Conservation (phyloP, 2,113 vertebrate species). For the Syngnathus typhle region DNA sequence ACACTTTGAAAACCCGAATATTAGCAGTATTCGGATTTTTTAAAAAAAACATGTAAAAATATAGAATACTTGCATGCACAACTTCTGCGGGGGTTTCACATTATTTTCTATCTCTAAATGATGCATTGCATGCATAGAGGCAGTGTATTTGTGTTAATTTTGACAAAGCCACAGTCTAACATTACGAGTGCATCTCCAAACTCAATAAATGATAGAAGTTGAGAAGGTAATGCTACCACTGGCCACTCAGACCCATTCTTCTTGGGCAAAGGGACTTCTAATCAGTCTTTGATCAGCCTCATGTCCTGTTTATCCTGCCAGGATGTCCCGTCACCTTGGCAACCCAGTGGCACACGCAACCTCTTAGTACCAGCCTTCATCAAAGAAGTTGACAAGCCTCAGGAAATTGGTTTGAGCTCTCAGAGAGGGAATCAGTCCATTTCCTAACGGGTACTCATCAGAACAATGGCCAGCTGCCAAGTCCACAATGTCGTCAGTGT, state of each 20-base stretch:
- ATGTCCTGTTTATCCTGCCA: slow-evolving; percentile 73
- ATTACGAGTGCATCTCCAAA: no score
- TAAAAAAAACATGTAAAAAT: no score
- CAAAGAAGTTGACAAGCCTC: slow-evolving; percentile 53
- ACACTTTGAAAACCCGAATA: no score
- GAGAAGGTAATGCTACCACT: slow-evolving; percentile 29
- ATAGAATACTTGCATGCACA: no score
- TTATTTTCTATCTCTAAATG: no score
- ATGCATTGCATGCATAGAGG: no score
- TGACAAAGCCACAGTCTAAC: no score
- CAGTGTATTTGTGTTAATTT: no score
- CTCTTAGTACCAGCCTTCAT: slow-evolving; percentile 52
- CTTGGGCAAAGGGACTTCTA: slow-evolving; percentile 56
- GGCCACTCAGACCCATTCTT: slow-evolving; percentile 35
- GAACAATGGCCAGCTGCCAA: slow-evolving; percentile 52
- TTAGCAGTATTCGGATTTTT: no score
- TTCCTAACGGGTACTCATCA: slow-evolving; percentile 66
- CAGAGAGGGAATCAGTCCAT: slow-evolving; percentile 59
- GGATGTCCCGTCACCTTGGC: slow-evolving; percentile 56
- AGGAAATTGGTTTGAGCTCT: slow-evolving; percentile 73
- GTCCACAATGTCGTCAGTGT: slow-evolving; percentile 20
- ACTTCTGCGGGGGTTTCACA: no score
- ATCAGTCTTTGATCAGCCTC: slow-evolving; percentile 60
- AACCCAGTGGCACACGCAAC: slow-evolving; percentile 59
- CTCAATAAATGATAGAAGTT: slow-evolving; percentile 51